Evolutionary conservation across 2,113 vertebrate species (phyloP), one percentile per base, ranked within the genome.

Genomic region (Dasyprocta punctata): DNA sequence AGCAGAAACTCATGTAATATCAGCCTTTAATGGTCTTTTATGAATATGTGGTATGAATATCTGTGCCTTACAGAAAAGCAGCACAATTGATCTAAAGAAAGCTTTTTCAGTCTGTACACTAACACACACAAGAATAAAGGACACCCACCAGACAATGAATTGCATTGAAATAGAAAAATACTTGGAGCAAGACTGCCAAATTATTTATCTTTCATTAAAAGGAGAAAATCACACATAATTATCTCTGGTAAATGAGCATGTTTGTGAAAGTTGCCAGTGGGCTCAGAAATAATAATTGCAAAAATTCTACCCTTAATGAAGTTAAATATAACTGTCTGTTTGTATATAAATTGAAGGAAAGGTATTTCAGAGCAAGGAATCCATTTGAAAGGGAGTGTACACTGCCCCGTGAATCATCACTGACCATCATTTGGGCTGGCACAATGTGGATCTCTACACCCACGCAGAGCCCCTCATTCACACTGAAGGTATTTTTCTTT

Each of bases 201-300:
- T 98, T 98, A 98, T 98, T 98, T 98, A 97, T 98, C 95, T 98
- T 98, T 97, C 96, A 98, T 97, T 97, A 97, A 94, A 80, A 82
- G 52, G 88, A 98, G 96, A 98, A 99, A 98, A 99, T 98, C 97
- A 98, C 85, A 97, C 77, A 44, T 96, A 98, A 98, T 98, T 99
- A 98, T 98, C 95, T 96, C 86, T 97, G 67, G 67, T 98, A 96
- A 98, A 98, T 97, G 97, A 98, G 58, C 77, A 92, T 89, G 96
- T 97, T 98, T 97, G 47, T 92, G 78, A 90, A 98, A 97, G 83
- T 93, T 98, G 97, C 88, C 97, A 96, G 38, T 87, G 84, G 92
- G 63, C 9, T 98, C 89, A 93, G 78, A 95, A 97, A 97, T 95
- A 97, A 97, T 97, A 96, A 96, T 94, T 61, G 92, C 86, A 98